Evolutionary conservation across 1,140 invertebrate species (phyloP).

Genomic region (Cylas formicarius): DNA sequence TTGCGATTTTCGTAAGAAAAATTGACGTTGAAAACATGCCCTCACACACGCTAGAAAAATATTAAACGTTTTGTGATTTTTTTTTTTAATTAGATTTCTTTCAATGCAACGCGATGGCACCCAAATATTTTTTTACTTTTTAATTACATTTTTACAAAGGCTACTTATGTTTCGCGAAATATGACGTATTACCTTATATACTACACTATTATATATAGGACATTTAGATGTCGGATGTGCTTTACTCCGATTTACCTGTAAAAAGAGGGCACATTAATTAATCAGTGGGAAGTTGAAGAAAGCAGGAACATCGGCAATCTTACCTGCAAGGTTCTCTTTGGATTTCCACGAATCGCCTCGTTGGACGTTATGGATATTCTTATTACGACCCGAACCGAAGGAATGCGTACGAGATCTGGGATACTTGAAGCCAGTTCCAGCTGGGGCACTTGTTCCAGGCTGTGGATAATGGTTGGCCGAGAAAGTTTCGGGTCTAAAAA

Average conservation of each 20-base stretch:
- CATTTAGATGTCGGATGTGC: slow-evolving; percentile 2
- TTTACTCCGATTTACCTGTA: slow-evolving; percentile 12
- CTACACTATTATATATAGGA: slow-evolving; percentile 12
- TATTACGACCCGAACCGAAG: slow-evolving; percentile 43
- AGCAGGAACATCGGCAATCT: not conserved
- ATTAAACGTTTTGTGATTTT: too few species aligned
- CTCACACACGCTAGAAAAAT: slow-evolving; percentile 31
- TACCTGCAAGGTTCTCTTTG: slow-evolving; percentile 15
- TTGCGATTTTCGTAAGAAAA: slow-evolving; percentile 13
- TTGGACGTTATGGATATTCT: too few species aligned
- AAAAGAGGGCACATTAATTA: slow-evolving; percentile 3
- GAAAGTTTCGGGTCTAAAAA: slow-evolving; percentile 26
- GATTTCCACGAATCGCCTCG: slow-evolving; percentile 37
- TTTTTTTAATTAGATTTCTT: too few species aligned
- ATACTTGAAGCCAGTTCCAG: slow-evolving; percentile 32
- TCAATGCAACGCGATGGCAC: slow-evolving; percentile 38
- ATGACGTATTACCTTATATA: slow-evolving; percentile 12
- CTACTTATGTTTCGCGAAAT: slow-evolving; percentile 8
- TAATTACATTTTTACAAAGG: slow-evolving; percentile 21
- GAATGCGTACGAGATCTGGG: slow-evolving; percentile 35
- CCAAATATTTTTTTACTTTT: slow-evolving; percentile 14
- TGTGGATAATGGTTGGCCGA: slow-evolving; percentile 24
- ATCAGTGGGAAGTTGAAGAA: too few species aligned
- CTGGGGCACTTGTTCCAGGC: slow-evolving; percentile 39
- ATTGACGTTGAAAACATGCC: slow-evolving; percentile 20